Percentiles rank a stretch among this genome's conserved stretches.
phyloP scores from a whole-genome alignment of 64 coral and sea anemone species.

The Astreopora myriophthalma region DNA sequence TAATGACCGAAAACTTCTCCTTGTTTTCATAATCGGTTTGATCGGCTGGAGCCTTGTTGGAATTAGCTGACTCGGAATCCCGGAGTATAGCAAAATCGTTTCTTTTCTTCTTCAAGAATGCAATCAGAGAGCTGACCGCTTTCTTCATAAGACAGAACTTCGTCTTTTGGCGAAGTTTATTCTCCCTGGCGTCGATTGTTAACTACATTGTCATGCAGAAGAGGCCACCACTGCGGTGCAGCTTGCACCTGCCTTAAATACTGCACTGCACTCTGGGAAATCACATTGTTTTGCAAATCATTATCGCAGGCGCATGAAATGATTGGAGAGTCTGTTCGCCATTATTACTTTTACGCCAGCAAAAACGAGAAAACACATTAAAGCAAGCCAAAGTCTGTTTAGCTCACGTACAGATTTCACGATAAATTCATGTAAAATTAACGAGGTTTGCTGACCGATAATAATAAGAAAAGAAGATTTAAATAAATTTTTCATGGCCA shows the following conservation, averaged over 20 bases:
- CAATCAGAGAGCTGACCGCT: conserved; percentile 82
- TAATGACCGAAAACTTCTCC: conserved; percentile 66
- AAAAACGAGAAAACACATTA: conserved; percentile 9
- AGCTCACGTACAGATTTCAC: conserved; percentile 22
- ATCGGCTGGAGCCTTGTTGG: not conserved
- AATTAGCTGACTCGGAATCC: not conserved
- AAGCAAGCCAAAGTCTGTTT: not conserved
- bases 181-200: conserved; percentile 5
- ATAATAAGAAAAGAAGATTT: not conserved
- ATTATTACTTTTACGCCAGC: not conserved
- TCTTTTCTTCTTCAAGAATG: conserved; percentile 76
- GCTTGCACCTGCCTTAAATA: not conserved
- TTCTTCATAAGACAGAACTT: conserved; percentile 64
- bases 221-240: not conserved
- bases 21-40: conserved; percentile 15
- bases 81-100: conserved; percentile 13
- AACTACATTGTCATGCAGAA: conserved; percentile 35
- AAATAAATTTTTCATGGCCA: conserved; percentile 28
- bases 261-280: conserved; percentile 16
- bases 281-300: not conserved
- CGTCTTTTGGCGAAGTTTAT: not conserved
- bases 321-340: not conserved
- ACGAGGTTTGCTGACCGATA: conserved; percentile 31
- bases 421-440: conserved; percentile 49
- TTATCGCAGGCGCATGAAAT: not conserved